Evolutionary conservation across 2,888 invertebrate species (phyloP).

Genomic region (Protophormia terraenovae): DNA sequence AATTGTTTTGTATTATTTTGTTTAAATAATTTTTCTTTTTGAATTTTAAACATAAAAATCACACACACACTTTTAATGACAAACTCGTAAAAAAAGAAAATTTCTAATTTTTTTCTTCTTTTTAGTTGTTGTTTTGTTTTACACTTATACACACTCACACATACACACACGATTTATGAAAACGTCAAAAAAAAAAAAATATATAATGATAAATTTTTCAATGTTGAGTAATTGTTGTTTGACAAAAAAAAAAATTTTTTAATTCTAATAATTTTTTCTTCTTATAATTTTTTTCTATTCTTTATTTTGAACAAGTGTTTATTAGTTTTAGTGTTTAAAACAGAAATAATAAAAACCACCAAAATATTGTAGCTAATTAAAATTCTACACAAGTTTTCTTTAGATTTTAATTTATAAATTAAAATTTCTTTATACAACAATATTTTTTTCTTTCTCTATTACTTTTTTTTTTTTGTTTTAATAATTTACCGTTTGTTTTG

Average conservation of each 20-base stretch:
- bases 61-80: conserved; percentile 8
- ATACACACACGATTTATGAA: neutral
- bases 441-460: neutral
- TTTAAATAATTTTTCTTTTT: too few relatives aligned
- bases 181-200: conserved; percentile 1
- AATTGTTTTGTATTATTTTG: too few relatives aligned
- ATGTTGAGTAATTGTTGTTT: conserved; percentile 59
- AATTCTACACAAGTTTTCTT: conserved; percentile 18
- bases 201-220: conserved; percentile 54
- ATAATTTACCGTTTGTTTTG: conserved; percentile 43
- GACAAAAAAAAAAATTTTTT: conserved; percentile 2
- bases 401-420: neutral
- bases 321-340: conserved; percentile 1
- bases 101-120: conserved; percentile 4
- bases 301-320: conserved; percentile 38
- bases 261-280: neutral
- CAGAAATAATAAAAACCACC: too few relatives aligned
- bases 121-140: conserved; percentile 4
- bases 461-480: neutral
- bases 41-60: too few relatives aligned
- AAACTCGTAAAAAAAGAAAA: neutral
- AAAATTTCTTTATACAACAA: neutral
- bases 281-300: neutral
- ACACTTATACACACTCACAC: neutral
- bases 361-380: conserved; percentile 42